These are phyloP conservation scores for Daphoenositta chrysoptera DNA, from an alignment of 2,113 vertebrate species.

Conservation along the genomic window DNA sequence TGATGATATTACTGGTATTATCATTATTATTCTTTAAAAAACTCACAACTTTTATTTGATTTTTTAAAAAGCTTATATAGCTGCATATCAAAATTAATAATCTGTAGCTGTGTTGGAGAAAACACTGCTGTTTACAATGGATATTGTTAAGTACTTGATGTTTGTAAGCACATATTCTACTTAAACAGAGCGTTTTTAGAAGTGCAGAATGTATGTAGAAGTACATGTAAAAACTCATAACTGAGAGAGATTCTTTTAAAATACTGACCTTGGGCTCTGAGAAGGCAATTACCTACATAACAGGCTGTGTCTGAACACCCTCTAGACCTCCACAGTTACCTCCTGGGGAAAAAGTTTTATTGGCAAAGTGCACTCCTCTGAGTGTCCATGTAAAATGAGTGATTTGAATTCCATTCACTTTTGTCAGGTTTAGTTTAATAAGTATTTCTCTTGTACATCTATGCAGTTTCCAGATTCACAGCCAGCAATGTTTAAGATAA, in stretches of 20 bases:
- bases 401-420: background rate
- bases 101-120: background rate
- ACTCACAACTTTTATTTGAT: background rate
- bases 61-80: background rate
- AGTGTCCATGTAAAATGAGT: background rate
- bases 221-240: background rate
- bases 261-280: background rate
- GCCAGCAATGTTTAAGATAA: background rate
- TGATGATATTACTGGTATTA: background rate
- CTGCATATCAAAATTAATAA: background rate
- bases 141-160: background rate
- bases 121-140: background rate
- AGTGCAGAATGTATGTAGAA: background rate
- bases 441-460: background rate
- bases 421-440: background rate
- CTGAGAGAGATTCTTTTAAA: background rate
- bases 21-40: background rate
- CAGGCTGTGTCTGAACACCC: background rate
- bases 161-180: background rate
- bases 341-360: background rate
- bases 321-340: background rate
- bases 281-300: background rate
- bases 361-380: background rate
- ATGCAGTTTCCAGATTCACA: background rate
- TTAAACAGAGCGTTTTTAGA: background rate